phyloP scores from a whole-genome alignment of 2,797 vertebrate species.

The Halcyon smyrnensis region DNA sequence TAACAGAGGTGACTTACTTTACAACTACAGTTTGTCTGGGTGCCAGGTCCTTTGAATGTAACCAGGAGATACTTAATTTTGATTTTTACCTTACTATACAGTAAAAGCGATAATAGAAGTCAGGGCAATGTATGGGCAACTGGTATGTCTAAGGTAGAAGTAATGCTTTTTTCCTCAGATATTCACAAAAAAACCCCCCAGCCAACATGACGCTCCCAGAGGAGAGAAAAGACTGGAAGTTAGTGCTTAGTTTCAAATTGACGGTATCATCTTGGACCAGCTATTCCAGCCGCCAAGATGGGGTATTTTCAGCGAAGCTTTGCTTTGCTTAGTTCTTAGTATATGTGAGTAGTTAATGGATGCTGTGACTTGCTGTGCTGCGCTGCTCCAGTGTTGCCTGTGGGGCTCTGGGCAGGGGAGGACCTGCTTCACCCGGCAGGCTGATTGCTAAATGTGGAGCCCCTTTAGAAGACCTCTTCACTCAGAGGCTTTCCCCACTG shows the following conservation, averaged over 20 bases:
- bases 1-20: background rate
- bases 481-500: fast-evolving
- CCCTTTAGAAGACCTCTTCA: background rate
- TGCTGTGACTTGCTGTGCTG: background rate
- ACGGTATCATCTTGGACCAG: background rate
- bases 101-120: background rate
- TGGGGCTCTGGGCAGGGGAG: background rate
- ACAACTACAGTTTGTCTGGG: background rate
- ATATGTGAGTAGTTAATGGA: background rate
- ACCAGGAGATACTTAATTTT: background rate
- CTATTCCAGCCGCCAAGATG: background rate
- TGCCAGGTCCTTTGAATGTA: background rate
- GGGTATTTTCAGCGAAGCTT: background rate
- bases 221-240: background rate
- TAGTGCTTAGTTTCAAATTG: background rate
- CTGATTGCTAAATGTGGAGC: background rate
- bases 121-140: fast-evolving
- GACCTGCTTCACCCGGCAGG: background rate
- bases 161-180: background rate
- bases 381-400: fast-evolving
- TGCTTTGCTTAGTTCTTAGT: background rate
- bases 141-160: background rate
- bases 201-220: background rate
- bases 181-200: background rate
- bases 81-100: background rate